These are phyloP conservation scores for Camponotus fellah DNA, from an alignment of 2,888 invertebrate species.

Conservation along the genomic window DNA sequence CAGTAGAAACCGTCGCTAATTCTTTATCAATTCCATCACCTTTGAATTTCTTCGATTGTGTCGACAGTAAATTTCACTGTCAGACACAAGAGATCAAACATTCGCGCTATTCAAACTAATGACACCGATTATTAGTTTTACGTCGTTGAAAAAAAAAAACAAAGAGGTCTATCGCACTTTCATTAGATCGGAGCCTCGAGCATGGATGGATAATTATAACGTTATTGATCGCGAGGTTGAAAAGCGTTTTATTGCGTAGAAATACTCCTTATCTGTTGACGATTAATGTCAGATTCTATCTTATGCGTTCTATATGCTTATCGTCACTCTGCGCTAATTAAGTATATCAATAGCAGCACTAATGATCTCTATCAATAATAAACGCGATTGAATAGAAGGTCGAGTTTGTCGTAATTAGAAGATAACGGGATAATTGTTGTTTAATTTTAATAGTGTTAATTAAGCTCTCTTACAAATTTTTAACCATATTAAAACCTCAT, in stretches of 20 bases:
- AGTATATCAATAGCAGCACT: slow-evolving; percentile 46
- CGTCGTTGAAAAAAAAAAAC: not conserved
- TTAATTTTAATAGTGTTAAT: slow-evolving; percentile 36
- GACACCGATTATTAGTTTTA: slow-evolving; percentile 34
- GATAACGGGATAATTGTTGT: slow-evolving; percentile 31
- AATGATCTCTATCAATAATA: slow-evolving; percentile 47
- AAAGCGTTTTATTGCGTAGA: slow-evolving; percentile 62
- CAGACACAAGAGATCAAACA: slow-evolving; percentile 5
- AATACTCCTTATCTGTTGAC: slow-evolving; percentile 74
- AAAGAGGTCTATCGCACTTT: slow-evolving; percentile 44
- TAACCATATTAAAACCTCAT: slow-evolving; percentile 35
- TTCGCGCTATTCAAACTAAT: slow-evolving; percentile 36
- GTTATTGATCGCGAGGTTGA: slow-evolving; percentile 69
- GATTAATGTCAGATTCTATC: slow-evolving; percentile 67
- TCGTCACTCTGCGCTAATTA: slow-evolving; percentile 45
- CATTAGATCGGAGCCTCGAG: slow-evolving; percentile 68
- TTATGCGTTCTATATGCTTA: slow-evolving; percentile 50
- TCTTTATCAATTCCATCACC: not conserved
- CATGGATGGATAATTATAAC: slow-evolving; percentile 75
- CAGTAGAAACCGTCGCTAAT: slow-evolving; percentile 16
- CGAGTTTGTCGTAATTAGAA: slow-evolving; percentile 38
- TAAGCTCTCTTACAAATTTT: slow-evolving; percentile 22
- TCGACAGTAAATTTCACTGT: slow-evolving; percentile 37
- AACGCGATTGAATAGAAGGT: slow-evolving; percentile 34
- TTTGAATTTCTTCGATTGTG: not conserved